phyloP scores from a whole-genome alignment of 2,888 invertebrate species.

The Hirtodrosophila histrioides region DNA sequence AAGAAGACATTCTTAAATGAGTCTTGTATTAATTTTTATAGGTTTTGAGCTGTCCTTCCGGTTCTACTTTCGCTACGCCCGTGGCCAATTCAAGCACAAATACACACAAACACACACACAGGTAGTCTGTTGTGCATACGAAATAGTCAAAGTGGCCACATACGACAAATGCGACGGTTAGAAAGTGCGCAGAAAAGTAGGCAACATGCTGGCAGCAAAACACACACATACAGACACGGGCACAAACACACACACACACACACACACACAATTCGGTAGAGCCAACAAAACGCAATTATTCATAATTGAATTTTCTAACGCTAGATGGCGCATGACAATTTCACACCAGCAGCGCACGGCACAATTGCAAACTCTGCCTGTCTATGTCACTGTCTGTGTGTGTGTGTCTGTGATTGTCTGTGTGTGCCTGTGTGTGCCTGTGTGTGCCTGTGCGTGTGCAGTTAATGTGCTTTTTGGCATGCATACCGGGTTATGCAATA shows the following conservation, averaged over 20 bases:
- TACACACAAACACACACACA: neutral
- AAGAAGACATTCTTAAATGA: too few relatives aligned
- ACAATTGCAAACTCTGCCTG: constrained; percentile 40
- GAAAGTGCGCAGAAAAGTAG: constrained; percentile 53
- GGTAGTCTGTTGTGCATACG: constrained; percentile 18
- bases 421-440: neutral
- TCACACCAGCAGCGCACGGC: constrained; percentile 51
- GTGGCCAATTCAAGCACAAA: too few relatives aligned
- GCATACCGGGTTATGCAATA: constrained; percentile 73
- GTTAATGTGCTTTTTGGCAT: constrained; percentile 77
- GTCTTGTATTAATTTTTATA: too few relatives aligned
- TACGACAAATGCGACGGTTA: constrained; percentile 19
- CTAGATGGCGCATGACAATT: constrained; percentile 70
- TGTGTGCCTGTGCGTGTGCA: constrained; percentile 21
- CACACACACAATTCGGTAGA: neutral
- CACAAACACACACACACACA: neutral
- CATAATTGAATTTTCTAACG: constrained; percentile 75
- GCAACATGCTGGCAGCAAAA: constrained; percentile 15
- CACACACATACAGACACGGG: neutral
- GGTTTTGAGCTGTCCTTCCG: too few relatives aligned
- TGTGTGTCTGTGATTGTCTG: constrained; percentile 7
- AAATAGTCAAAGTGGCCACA: constrained; percentile 37
- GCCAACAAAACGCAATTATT: constrained; percentile 71
- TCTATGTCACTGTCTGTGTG: constrained; percentile 5
- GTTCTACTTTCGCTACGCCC: too few relatives aligned